Conservation (phyloP, 2,888 invertebrate genomes). For the Listrodromus nycthemerus region DNA sequence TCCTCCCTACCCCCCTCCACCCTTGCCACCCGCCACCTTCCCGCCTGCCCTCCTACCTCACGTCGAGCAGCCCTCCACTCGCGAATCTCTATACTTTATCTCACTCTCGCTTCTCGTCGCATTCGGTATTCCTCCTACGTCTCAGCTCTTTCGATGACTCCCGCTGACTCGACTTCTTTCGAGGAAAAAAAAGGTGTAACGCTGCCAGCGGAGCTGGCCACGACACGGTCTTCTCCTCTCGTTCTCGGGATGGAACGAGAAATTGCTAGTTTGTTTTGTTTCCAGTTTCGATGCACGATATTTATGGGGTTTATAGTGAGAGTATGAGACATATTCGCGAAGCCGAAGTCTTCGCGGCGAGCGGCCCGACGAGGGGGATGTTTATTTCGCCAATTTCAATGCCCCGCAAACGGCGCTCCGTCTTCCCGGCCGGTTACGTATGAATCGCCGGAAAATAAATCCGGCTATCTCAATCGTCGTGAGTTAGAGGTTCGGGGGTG, state of each 20-base stretch:
- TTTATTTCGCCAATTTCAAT: conserved; percentile 60
- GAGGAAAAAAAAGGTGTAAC: conserved; percentile 51
- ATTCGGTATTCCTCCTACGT: conserved; percentile 72
- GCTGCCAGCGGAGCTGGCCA: conserved; percentile 17
- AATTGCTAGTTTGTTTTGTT: conserved; percentile 60
- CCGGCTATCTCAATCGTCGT: conserved; percentile 50
- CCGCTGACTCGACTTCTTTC: conserved; percentile 69
- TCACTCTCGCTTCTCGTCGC: conserved; percentile 66
- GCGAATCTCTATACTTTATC: conserved; percentile 56
- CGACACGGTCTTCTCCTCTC: neutral
- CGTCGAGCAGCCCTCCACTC: conserved; percentile 63
- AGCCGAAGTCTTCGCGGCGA: conserved; percentile 7
- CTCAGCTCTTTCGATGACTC: conserved; percentile 81
- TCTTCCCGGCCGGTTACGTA: conserved; percentile 42
- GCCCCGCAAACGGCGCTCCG: conserved; percentile 17
- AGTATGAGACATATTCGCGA: conserved; percentile 37
- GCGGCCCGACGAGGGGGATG: conserved; percentile 44
- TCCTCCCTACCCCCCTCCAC: conserved; percentile 51
- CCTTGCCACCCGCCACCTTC: conserved; percentile 62
- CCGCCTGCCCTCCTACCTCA: conserved; percentile 63
- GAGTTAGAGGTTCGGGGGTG: conserved; percentile 17
- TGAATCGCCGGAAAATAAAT: conserved; percentile 56
- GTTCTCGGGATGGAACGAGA: conserved; percentile 40
- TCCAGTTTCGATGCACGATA: conserved; percentile 55
- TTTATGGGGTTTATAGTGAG: conserved; percentile 48